Conservation (phyloP, 2,797 vertebrate species). For the Spinibarbus caldwelli region DNA sequence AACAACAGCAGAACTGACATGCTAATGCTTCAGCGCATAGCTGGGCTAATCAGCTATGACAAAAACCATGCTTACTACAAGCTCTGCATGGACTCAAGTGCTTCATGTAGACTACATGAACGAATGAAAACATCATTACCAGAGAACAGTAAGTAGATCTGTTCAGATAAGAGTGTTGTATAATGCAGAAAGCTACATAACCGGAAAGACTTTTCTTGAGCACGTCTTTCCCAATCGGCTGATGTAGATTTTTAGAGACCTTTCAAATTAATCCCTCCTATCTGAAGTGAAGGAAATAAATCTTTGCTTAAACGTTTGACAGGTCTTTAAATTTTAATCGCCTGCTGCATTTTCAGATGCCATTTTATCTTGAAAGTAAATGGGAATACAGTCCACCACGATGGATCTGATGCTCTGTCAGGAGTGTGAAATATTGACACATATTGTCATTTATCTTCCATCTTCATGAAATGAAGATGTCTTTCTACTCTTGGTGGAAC, state of each 20-base stretch:
- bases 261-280: conserved; percentile 35
- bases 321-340: conserved; percentile 39
- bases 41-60: conserved; percentile 1
- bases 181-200: conserved; percentile 1
- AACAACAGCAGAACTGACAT: conserved; percentile 9
- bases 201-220: neutral
- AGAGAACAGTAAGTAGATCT: neutral
- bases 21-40: neutral
- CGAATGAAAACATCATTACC: neutral
- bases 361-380: conserved; percentile 44
- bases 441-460: conserved; percentile 46
- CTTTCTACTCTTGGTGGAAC: conserved; percentile 29
- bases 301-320: conserved; percentile 35
- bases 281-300: conserved; percentile 33
- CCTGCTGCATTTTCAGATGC: conserved; percentile 20
- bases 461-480: conserved; percentile 21
- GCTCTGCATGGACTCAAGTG: neutral
- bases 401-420: conserved; percentile 29
- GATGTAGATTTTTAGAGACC: conserved; percentile 28
- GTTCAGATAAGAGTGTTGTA: neutral
- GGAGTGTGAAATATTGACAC: conserved; percentile 39
- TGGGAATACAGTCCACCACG: neutral
- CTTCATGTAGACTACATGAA: neutral
- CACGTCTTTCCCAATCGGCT: neutral
- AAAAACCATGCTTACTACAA: conserved; percentile 5